phyloP scores from a whole-genome alignment of 1,140 invertebrate species.

The Drosophila miranda region DNA sequence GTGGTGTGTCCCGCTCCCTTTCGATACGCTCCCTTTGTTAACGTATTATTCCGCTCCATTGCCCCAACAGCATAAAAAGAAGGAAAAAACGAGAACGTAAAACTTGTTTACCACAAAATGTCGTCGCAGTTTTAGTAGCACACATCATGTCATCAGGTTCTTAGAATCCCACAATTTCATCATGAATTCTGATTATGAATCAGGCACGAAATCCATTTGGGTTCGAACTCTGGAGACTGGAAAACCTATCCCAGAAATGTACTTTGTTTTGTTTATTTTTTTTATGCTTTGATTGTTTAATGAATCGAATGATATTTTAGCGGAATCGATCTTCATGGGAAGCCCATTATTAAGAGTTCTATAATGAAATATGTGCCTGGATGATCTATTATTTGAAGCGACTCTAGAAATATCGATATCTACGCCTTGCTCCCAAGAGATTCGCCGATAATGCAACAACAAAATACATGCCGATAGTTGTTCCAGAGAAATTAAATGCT shows the following conservation, averaged over 20 bases:
- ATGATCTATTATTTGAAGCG: too few species aligned
- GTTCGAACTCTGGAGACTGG: not conserved
- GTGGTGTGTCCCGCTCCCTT: not conserved
- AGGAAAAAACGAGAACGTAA: slow-evolving; percentile 19
- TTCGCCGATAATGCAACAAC: too few species aligned
- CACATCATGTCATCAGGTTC: slow-evolving; percentile 55
- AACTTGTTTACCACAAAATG: slow-evolving; percentile 66
- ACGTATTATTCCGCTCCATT: slow-evolving; percentile 23
- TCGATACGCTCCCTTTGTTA: slow-evolving; percentile 6
- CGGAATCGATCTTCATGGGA: too few species aligned
- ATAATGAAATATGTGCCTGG: too few species aligned
- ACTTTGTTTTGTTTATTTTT: too few species aligned
- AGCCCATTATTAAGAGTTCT: too few species aligned
- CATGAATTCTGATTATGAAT: slow-evolving; percentile 52
- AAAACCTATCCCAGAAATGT: too few species aligned
- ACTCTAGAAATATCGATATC: too few species aligned
- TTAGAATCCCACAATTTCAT: slow-evolving; percentile 64
- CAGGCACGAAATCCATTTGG: slow-evolving; percentile 14
- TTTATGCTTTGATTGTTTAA: not conserved
- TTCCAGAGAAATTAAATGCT: too few species aligned
- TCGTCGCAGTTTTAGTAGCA: slow-evolving; percentile 51
- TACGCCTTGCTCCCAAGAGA: too few species aligned
- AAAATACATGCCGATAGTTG: too few species aligned
- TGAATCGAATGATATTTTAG: too few species aligned
- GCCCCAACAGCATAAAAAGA: slow-evolving; percentile 18